Evolutionary conservation across 1,140 invertebrate genomes (phyloP), one percentile per base, ranked within the genome.

Genomic region (Drosophila carrolli): DNA sequence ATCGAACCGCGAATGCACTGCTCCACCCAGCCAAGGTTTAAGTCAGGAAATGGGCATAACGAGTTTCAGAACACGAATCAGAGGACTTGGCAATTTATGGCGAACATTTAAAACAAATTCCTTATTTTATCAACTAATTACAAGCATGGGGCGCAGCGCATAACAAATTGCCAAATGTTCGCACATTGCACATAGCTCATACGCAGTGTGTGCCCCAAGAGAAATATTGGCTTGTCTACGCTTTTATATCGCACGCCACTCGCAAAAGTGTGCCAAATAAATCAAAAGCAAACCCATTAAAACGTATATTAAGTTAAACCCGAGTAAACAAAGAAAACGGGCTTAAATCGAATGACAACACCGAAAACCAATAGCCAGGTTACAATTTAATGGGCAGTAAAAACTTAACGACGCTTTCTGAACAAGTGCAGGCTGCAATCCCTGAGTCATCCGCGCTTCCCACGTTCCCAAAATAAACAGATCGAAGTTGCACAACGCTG

Each of bases 251-350:
- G 62, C 59, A 51, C 43, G 75, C 65, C 80, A 83, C 73, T 72
- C 59, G 53, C 46, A 54, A 75, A 79, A 88, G 75, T 88, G 83
- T 86, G 83, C 83, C 83, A 82, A 79, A 79, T 86, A 82, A 86
- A 82, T 86, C 83, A 88, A 79, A 71, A 71, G 58, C 70, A 19
- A 32, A 46, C 41, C 62, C 65, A 79, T 76, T 82, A 88, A 88
- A 47, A 19, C 40, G 65, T 56, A 75, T 76, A 54, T 76, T 79
- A 60, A 86, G 88, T 77, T 38, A 76, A 86, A 79, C 75, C 66
- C 68, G 47, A 72, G 57, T 73, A 86, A 85, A 86, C 62, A 85
- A 78, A 85, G 68, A 78, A 62, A 74, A 54, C 65, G 61, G 44
- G 61, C 61, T 53, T 66, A 35, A 50, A 50, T 71, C 44, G 44